Evolutionary conservation across 2,888 invertebrate genomes (phyloP), one percentile per base, ranked within the genome.

Genomic region (Lasioglossum lativentre): DNA sequence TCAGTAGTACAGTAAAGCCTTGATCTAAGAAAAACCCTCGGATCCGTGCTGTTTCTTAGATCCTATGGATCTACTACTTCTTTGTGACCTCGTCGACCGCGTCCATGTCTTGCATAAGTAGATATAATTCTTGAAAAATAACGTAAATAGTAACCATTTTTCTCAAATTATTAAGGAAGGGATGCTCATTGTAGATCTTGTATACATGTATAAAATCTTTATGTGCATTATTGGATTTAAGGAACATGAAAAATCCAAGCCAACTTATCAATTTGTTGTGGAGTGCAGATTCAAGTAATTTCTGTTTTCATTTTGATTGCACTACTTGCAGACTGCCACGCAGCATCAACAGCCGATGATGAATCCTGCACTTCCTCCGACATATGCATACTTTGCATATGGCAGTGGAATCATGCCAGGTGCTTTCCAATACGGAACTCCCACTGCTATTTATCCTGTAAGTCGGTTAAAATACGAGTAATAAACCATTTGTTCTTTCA

Each of bases 311-410:
- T 30, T 38, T 56, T 80, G 14, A 52, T 70, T 14, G n/a, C 16
- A 45, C 70, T 75, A 74, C 78, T 87, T 73, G 5, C 80, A 95
- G 95, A 95, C 95, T 88, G 95, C 95, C 85, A 95, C 96, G 52
- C 96, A 96, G 91, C 97, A 97, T 92, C 96, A 96, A 88, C 97
- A 97, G 89, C 96, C 97, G 6, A 96, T 97, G 94, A 96, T 96
- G 92, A 96, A 96, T 91, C 95, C 96, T 3, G 96, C 97, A 74
- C 95, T 97, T 84, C 97, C 97, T 0, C 97, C 97, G 5, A 97
- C 97, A 84, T 97, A 97, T 94, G 97, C 97, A 86, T 98, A 97
- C 95, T 97, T 97, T 95, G 97, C 97, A 93, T 97, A 97, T 92
- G 96, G 97, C 68, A 97, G 97, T 75, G 96, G 96, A 91, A 96